phyloP scores from a whole-genome alignment of 2,888 invertebrate species.

The Nephrotoma appendiculata region DNA sequence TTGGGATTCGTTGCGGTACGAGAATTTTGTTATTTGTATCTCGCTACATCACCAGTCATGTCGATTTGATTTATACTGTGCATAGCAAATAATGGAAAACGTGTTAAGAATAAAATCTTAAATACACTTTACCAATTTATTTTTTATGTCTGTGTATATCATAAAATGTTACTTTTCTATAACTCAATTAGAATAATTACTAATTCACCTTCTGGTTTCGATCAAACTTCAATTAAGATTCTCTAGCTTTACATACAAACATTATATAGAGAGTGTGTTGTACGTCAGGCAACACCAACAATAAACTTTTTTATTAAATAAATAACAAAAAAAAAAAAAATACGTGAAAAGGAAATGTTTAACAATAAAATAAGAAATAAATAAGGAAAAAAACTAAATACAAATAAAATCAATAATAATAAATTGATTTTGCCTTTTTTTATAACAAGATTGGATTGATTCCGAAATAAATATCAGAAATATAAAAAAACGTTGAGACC shows the following conservation, averaged over 20 bases:
- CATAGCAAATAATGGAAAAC: neutral
- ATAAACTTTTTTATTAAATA: neutral
- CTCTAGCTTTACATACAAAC: neutral
- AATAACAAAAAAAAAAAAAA: neutral
- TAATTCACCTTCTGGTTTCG: neutral
- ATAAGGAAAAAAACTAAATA: neutral
- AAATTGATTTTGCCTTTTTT: neutral
- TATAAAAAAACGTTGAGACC: neutral
- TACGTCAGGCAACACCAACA: neutral
- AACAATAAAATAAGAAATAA: neutral
- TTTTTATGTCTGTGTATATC: neutral
- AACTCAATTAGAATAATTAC: neutral
- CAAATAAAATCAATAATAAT: neutral
- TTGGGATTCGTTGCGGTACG: neutral
- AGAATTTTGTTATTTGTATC: neutral
- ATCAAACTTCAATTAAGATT: neutral
- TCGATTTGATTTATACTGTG: neutral
- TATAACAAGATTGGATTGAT: neutral
- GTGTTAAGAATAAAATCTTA: neutral
- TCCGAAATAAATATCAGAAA: neutral
- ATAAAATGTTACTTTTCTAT: neutral
- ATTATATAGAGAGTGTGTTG: neutral
- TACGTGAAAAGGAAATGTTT: neutral
- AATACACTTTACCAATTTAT: neutral
- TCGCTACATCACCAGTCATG: neutral